Conservation (phyloP, 1,140 invertebrate genomes). For the Theocolax elegans region DNA sequence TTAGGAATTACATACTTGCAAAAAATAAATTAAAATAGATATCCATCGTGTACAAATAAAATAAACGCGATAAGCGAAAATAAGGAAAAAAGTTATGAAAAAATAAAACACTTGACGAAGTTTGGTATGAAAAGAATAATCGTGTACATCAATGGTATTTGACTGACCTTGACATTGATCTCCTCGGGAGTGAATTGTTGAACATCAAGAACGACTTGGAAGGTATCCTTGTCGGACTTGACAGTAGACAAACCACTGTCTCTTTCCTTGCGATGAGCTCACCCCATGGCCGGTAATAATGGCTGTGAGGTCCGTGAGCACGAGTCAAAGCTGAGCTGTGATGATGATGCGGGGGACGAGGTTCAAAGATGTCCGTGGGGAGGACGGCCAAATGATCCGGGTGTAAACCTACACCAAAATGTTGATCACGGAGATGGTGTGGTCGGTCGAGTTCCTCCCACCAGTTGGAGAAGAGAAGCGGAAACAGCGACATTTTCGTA, state of each 20-base stretch:
- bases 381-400: conserved; percentile 2
- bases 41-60: too few relatives aligned
- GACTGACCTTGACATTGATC: conserved; percentile 70
- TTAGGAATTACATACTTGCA: too few relatives aligned
- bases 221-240: conserved; percentile 67
- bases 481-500: too few relatives aligned
- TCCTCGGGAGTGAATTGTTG: conserved; percentile 84
- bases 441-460: conserved; percentile 50
- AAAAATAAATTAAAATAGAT: too few relatives aligned
- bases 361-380: conserved; percentile 34
- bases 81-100: too few relatives aligned
- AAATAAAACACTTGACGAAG: too few relatives aligned
- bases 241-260: neutral
- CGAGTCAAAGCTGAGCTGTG: too few relatives aligned
- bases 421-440: conserved; percentile 47
- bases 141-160: too few relatives aligned
- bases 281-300: conserved; percentile 56
- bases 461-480: conserved; percentile 56
- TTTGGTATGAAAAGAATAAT: too few relatives aligned
- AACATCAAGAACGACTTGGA: conserved; percentile 74
- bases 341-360: too few relatives aligned
- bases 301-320: neutral
- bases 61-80: too few relatives aligned
- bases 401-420: conserved; percentile 47
- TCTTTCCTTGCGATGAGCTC: conserved; percentile 49